A percentile compares a stretch with the other conserved stretches of the same genome.
Conservation (phyloP, 2,888 invertebrate genomes). For the Cryptocephalus primarius region DNA sequence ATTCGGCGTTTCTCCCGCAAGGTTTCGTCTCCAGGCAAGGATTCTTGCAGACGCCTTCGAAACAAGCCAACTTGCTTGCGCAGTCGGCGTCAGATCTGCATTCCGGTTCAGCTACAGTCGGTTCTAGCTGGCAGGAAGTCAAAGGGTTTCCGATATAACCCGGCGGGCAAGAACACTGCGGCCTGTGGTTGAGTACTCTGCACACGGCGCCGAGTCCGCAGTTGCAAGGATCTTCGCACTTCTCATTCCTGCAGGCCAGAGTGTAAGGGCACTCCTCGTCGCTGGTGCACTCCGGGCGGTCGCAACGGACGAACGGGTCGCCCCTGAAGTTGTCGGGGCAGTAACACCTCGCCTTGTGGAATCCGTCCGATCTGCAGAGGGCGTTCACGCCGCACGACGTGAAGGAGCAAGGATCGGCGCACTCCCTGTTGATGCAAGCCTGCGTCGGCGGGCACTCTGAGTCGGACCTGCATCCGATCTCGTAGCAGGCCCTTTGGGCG, state of each 20-base stretch:
- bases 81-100: slow-evolving; percentile 77
- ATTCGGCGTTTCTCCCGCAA: slow-evolving; percentile 70
- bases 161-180: slow-evolving; percentile 72
- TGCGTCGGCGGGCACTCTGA: slow-evolving; percentile 73
- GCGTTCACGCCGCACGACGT: slow-evolving; percentile 74
- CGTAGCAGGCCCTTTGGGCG: slow-evolving; percentile 64
- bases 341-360: slow-evolving; percentile 72
- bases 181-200: slow-evolving; percentile 61
- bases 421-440: slow-evolving; percentile 72
- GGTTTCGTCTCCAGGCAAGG: slow-evolving; percentile 69
- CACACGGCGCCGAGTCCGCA: slow-evolving; percentile 73
- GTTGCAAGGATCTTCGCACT: slow-evolving; percentile 75
- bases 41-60: slow-evolving; percentile 66
- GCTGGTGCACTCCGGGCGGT: slow-evolving; percentile 62
- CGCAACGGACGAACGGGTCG: slow-evolving; percentile 68
- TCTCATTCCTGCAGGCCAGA: slow-evolving; percentile 66
- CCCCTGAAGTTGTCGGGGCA: slow-evolving; percentile 73
- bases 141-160: slow-evolving; percentile 73
- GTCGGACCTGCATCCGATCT: slow-evolving; percentile 76
- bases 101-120: slow-evolving; percentile 44
- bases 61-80: slow-evolving; percentile 75
- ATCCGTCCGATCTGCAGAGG: slow-evolving; percentile 61
- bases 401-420: slow-evolving; percentile 66
- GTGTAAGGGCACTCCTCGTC: slow-evolving; percentile 71
- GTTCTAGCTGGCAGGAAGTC: slow-evolving; percentile 50